Base-by-base conservation (phyloP, 2,113 vertebrate genomes). In the Oncorhynchus nerka region DNA sequence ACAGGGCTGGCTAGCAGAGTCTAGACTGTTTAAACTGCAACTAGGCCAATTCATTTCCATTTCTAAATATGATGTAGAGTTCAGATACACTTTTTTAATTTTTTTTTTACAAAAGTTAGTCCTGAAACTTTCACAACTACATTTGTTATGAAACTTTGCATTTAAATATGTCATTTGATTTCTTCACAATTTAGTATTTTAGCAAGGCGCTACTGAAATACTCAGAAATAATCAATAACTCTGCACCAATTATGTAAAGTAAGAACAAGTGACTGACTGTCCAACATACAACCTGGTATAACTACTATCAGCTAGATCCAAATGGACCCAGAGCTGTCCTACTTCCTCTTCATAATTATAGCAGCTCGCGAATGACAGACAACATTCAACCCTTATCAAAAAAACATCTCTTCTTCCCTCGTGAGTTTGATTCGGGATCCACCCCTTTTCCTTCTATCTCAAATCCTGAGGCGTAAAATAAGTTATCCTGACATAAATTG, bases 1-100 rank as follows among this genome's bases (percentile, higher is more conserved):
- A 26, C 22, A 28, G 7, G 26, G 64, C 22, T 7, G 22, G 24
- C 19, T 19, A 64, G 15, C 28, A 8, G 34, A 39, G 32, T 48
- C 34, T 48, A 32, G 28, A 32, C 66, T 34, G 66, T 68, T 39
- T 68, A 68, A 68, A 68, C 66, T 32, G 66, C 66, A 68, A 68
- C 66, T 68, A 39, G 66, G 66, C 66, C 66, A 68, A 68, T 30
- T 68, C 15, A 19, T 30, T 68, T 68, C 15, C 66, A 68, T 68
- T 68, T 68, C 30, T 34, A 68, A 34, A 34, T 34, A 20, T 68
- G 66, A 68, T 68, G 51, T 16, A 6, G 59, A 5, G 59, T 2
- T 61, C n/a, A 39, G 39, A 57, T 57, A 20, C 3, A 15, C 19
- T 16, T 55, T 0, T 15, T 16, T n/a, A n/a, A n/a, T n/a, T n/a